Conservation (phyloP, 2,888 invertebrate genomes). For the Cosmia trapezina region DNA sequence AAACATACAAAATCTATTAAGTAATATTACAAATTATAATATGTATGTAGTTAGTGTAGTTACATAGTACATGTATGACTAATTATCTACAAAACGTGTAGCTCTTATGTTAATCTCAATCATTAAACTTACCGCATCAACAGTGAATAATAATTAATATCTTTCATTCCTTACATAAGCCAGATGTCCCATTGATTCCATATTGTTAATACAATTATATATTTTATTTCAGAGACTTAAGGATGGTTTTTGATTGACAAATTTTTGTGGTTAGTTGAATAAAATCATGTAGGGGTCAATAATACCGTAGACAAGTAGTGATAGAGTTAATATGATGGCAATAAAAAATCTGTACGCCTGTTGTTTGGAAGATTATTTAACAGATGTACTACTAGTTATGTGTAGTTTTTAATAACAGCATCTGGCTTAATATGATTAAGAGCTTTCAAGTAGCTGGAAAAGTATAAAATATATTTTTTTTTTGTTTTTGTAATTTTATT, state of each 20-base stretch:
- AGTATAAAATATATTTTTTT: neutral
- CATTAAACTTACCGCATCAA: constrained; percentile 48
- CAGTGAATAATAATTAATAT: constrained; percentile 57
- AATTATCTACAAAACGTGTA: constrained; percentile 50
- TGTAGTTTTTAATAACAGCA: constrained; percentile 24
- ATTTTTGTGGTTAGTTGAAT: constrained; percentile 18
- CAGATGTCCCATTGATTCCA: constrained; percentile 46
- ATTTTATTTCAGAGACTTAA: neutral
- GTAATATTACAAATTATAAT: constrained; percentile 19
- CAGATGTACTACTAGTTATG: constrained; percentile 44
- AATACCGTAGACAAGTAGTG: constrained; percentile 46
- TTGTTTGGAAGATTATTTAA: constrained; percentile 41
- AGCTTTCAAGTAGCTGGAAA: neutral
- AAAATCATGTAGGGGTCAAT: constrained; percentile 50
- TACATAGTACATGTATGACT: constrained; percentile 42
- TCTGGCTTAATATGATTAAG: constrained; percentile 22
- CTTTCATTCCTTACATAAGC: constrained; percentile 21
- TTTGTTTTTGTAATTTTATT: neutral
- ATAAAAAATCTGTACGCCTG: constrained; percentile 50
- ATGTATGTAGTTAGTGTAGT: constrained; percentile 6
- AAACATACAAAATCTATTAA: constrained; percentile 19
- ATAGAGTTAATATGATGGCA: constrained; percentile 59
- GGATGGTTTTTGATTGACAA: constrained; percentile 24
- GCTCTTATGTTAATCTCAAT: constrained; percentile 41
- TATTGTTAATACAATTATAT: neutral